These are phyloP conservation scores for Lasioglossum leucozonium DNA, from an alignment of 2,888 invertebrate species.

Conservation along the genomic window DNA sequence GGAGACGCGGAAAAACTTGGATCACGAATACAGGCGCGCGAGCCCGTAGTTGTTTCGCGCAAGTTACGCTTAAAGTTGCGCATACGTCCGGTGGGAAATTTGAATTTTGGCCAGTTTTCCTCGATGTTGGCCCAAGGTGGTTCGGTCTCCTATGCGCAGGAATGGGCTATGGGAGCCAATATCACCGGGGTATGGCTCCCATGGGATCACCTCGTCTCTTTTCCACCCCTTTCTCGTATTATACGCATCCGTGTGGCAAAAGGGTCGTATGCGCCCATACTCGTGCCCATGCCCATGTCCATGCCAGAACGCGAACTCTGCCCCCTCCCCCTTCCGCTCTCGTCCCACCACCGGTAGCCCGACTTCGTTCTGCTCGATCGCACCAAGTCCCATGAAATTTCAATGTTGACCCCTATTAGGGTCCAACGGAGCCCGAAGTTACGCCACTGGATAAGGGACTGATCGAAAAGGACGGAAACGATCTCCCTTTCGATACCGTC, in stretches of 20 bases:
- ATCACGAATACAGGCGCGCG: constrained; percentile 15
- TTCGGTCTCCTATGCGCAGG: constrained; percentile 73
- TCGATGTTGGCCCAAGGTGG: constrained; percentile 68
- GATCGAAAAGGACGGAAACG: constrained; percentile 9
- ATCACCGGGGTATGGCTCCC: constrained; percentile 78
- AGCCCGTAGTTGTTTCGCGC: constrained; percentile 62
- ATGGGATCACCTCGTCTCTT: constrained; percentile 73
- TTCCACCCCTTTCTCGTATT: constrained; percentile 72
- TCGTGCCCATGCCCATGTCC: background rate
- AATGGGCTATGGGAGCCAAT: constrained; percentile 78
- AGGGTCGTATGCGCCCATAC: constrained; percentile 53
- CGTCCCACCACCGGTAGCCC: constrained; percentile 40
- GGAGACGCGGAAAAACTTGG: constrained; percentile 34
- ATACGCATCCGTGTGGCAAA: constrained; percentile 67
- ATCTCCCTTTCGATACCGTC: background rate
- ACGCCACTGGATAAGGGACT: constrained; percentile 36
- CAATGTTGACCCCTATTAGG: constrained; percentile 66
- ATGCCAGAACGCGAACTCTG: background rate
- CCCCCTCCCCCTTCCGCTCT: constrained; percentile 1
- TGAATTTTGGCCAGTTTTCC: constrained; percentile 74
- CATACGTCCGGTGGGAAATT: constrained; percentile 72
- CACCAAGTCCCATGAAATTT: constrained; percentile 71
- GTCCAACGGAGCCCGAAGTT: constrained; percentile 30
- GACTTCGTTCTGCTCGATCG: constrained; percentile 70
- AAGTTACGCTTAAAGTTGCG: constrained; percentile 73